Evolutionary conservation across 2,797 vertebrate species (phyloP).

Genomic region (Sebastes vulpes): DNA sequence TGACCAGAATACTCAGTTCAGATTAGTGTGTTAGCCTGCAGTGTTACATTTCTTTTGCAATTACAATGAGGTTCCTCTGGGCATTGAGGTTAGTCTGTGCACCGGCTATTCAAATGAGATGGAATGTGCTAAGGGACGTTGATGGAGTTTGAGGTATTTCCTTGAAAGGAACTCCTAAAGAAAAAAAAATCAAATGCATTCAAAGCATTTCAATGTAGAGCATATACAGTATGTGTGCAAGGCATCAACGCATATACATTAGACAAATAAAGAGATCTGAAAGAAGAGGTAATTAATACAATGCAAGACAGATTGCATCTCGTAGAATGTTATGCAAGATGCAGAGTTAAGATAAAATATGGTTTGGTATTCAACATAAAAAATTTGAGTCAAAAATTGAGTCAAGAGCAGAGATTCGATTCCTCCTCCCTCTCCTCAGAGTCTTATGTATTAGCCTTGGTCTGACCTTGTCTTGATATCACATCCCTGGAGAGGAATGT

Average conservation of each 20-base stretch:
- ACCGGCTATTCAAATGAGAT: conserved; percentile 64
- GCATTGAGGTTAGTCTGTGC: conserved; percentile 71
- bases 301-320: conserved; percentile 25
- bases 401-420: conserved; percentile 37
- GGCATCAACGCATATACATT: conserved; percentile 9
- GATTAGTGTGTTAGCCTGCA: conserved; percentile 62
- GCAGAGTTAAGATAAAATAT: conserved; percentile 11
- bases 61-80: conserved; percentile 72
- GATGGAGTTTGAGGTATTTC: conserved; percentile 72
- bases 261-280: conserved; percentile 10
- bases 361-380: conserved; percentile 17
- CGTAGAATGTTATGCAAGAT: neutral
- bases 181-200: conserved; percentile 31
- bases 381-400: conserved; percentile 5
- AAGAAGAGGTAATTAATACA: conserved; percentile 6
- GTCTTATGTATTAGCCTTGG: conserved; percentile 80
- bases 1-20: conserved; percentile 67
- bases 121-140: conserved; percentile 66
- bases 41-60: conserved; percentile 74
- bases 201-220: conserved; percentile 13
- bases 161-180: conserved; percentile 31
- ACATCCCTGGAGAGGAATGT: conserved; percentile 85
- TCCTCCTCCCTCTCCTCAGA: conserved; percentile 44
- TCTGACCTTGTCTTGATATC: conserved; percentile 86
- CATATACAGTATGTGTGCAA: conserved; percentile 5